These are phyloP conservation scores for Choloepus hoffmanni DNA, from an alignment of 2,113 vertebrate species.

Conservation along the genomic window DNA sequence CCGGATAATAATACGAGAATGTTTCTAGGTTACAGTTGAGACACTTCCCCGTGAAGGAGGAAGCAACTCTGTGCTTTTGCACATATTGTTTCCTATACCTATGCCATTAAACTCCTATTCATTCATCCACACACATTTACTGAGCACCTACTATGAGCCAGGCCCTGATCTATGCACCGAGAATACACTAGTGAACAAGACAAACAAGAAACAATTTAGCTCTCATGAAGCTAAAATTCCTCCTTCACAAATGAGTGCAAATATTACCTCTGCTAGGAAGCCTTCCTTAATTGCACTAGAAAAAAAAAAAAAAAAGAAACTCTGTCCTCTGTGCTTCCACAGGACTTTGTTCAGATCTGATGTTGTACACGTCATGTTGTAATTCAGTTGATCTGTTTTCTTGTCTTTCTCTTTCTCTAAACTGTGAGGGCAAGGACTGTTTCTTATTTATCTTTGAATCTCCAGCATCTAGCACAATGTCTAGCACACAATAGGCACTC, in stretches of 20 bases:
- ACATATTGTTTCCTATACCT: not conserved
- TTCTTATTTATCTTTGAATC: constrained; percentile 54
- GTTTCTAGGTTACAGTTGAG: constrained; percentile 24
- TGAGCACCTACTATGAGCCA: not conserved
- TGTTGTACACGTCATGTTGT: not conserved
- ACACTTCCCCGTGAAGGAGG: not conserved
- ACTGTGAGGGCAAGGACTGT: not conserved
- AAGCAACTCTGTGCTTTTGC: not conserved
- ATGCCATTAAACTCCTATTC: not conserved
- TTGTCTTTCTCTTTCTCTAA: constrained; percentile 48
- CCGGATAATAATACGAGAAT: constrained; percentile 46
- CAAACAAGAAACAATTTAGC: not conserved
- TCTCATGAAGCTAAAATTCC: not conserved
- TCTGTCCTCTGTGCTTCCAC: not conserved
- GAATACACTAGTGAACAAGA: not conserved
- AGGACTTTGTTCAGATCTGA: constrained; percentile 6
- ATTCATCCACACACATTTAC: not conserved
- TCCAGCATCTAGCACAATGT: not conserved
- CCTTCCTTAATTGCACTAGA: constrained; percentile 19
- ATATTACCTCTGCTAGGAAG: constrained; percentile 38
- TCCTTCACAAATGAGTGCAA: constrained; percentile 27
- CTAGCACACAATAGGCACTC: not conserved
- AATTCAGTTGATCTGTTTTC: constrained; percentile 36
- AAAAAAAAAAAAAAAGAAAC: not conserved
- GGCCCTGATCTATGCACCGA: not conserved